phyloP scores from a whole-genome alignment of 2,797 vertebrate genomes.

The Sphenopsis melanotis region DNA sequence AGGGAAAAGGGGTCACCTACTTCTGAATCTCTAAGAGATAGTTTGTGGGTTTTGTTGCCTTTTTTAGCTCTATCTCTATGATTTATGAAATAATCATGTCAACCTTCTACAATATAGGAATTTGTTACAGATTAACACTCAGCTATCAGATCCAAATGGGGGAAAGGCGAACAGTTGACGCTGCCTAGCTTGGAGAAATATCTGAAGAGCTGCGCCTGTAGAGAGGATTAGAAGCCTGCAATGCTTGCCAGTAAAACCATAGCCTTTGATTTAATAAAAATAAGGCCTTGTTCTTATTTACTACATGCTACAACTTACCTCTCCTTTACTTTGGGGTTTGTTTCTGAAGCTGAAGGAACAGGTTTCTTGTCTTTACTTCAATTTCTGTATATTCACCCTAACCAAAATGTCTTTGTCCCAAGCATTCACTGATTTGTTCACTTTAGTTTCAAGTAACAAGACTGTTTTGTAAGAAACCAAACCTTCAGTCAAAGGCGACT shows the following conservation, averaged over 20 bases:
- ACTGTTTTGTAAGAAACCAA: not conserved
- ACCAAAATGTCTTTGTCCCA: not conserved
- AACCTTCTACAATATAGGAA: not conserved
- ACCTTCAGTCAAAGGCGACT: not conserved
- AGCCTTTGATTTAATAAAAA: not conserved
- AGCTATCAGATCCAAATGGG: constrained; percentile 26
- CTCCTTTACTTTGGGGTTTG: not conserved
- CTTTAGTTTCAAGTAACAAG: not conserved
- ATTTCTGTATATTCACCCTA: not conserved
- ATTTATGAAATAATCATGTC: constrained; percentile 40
- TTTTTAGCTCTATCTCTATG: constrained; percentile 25
- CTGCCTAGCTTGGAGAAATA: constrained; percentile 43
- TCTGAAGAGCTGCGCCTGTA: not conserved
- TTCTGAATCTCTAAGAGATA: not conserved
- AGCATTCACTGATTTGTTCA: not conserved
- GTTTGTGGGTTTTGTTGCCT: not conserved
- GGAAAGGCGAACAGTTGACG: not conserved
- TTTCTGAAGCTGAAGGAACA: not conserved
- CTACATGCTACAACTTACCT: not conserved
- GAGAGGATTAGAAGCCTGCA: not conserved
- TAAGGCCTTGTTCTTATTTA: not conserved
- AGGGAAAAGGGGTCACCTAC: not conserved
- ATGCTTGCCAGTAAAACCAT: not conserved
- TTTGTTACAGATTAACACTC: constrained; percentile 26
- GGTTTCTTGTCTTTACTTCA: not conserved